These are phyloP conservation scores for Tapera naevia DNA, from an alignment of 2,797 vertebrate genomes.

Conservation along the genomic window DNA sequence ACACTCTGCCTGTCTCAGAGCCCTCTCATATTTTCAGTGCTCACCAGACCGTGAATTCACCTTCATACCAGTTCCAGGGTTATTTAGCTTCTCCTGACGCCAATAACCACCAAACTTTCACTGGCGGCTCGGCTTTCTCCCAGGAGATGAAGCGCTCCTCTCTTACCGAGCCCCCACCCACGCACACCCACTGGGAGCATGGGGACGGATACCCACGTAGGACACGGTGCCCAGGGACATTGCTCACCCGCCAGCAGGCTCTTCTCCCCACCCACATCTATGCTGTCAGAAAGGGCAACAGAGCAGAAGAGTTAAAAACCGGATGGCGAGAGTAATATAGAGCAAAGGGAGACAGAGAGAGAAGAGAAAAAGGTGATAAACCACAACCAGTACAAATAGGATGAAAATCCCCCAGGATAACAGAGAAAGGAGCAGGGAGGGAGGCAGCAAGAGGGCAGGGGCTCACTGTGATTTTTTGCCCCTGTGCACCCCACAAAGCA, in stretches of 20 bases:
- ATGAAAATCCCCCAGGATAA: background rate
- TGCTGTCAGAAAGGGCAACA: background rate
- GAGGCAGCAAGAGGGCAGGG: background rate
- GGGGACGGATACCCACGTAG: rapidly evolving
- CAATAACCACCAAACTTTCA: conserved; percentile 76
- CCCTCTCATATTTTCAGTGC: conserved; percentile 78
- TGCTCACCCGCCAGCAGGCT: background rate
- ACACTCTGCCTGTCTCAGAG: conserved; percentile 62
- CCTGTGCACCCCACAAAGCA: background rate
- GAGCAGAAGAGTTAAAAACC: background rate
- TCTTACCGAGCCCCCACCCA: background rate
- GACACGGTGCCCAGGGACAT: background rate
- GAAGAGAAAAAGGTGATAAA: conserved; percentile 62
- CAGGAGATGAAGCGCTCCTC: conserved; percentile 15
- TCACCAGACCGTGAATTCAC: conserved; percentile 84
- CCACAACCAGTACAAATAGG: background rate
- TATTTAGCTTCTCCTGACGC: conserved; percentile 79
- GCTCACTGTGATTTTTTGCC: background rate
- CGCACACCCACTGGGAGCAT: background rate
- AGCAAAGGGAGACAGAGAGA: conserved; percentile 77
- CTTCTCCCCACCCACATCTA: background rate
- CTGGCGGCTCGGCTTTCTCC: conserved; percentile 61
- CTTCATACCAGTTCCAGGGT: conserved; percentile 84
- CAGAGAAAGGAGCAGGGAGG: background rate
- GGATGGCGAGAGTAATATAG: conserved; percentile 74